Base-by-base conservation (phyloP, 35 echinoderm and acorn worm genomes). In the Heliocidaris tuberculata region DNA sequence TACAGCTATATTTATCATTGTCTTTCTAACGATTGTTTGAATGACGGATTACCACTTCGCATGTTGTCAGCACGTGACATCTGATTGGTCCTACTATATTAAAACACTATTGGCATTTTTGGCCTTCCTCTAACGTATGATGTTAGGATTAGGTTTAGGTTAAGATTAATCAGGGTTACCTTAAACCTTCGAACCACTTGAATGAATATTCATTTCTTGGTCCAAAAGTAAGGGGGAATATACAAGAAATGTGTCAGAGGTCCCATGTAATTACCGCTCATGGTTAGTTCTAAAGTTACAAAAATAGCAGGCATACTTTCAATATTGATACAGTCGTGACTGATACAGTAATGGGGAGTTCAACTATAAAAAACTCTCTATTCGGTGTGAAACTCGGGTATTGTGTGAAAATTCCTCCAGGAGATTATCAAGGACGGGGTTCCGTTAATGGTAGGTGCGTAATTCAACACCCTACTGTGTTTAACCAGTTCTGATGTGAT, bases 361-460 rank as follows among this genome's bases (percentile, higher is more conserved):
- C 65, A 78, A 78, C 65, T 78, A 19, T 78, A 78, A 78, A 78
- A 19, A 19, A 78, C 65, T 78, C 65, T 27, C 65, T 29, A 78
- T 78, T 78, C 65, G 65, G 65, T 78, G 65, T n/a, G 27, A n/a
- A 78, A 78, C 27, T 78, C 65, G 19, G 65, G 65, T 78, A 78
- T 78, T 78, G 65, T 78, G 65, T 78, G 65, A 78, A 78, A 78
- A 78, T 78, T 78, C 65, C 65, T 78, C 6, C 65, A 78, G 65
- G 65, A 78, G 65, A 78, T 78, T 78, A 78, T 78, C 65, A 78
- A 78, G 65, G 65, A 78, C 65, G 65, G 65, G 65, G 65, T n/a
- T 78, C 65, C 27, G 65, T 78, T 78, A 78, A 78, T 78, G 65
- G 65, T 78, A 78, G 65, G 65, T n/a, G 65, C 65, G 65, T 78